Base-by-base conservation (phyloP, 2,797 vertebrate species). In the Bufotes viridis region DNA sequence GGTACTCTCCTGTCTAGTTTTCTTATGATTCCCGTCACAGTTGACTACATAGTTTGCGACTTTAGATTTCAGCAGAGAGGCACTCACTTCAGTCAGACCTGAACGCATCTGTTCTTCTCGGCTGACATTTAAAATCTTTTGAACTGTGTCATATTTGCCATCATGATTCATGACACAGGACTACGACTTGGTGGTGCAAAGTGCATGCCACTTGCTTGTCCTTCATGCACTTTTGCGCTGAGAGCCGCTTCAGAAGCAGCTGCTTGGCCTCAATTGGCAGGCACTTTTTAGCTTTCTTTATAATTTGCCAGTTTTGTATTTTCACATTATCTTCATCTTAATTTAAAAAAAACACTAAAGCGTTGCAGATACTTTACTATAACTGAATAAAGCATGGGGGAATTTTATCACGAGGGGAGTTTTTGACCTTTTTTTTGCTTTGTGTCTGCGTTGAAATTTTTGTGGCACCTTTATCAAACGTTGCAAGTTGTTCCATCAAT, bases 121-220 rank as follows among this genome's bases (percentile, higher is more conserved):
- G 63, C 34, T 86, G 74, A 51, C 79, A 79, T 87, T 86, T 86
- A 67, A 65, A 81, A 61, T 90, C 87, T 84, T 86, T 69, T 90
- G 90, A 88, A 88, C 80, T 84, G 80, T 88, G 87, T 84, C 90
- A 75, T 88, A 87, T 76, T 80, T 90, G 80, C 51, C 60, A 84
- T 86, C 87, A 86, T 83, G 84, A 88, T 88, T 84, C 84, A 74
- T 69, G 84, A 86, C 14, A 7, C 72, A 1, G 83, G 82, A 4
- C 83, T 76, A 83, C 20, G 58, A 29, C 18, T 63, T 34, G 80
- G 69, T 88, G 81, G 26, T 63, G 15, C 81, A 86, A 13, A 61
- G 18, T 13, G 57, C 85, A 82, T 83, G 82, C 81, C 7, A 0
- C 79, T 76, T 5, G 53, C 18, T 58, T 53, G 78, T 51, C 87